phyloP scores from a whole-genome alignment of 2,113 vertebrate species.

The Illadopsis cleaveri region DNA sequence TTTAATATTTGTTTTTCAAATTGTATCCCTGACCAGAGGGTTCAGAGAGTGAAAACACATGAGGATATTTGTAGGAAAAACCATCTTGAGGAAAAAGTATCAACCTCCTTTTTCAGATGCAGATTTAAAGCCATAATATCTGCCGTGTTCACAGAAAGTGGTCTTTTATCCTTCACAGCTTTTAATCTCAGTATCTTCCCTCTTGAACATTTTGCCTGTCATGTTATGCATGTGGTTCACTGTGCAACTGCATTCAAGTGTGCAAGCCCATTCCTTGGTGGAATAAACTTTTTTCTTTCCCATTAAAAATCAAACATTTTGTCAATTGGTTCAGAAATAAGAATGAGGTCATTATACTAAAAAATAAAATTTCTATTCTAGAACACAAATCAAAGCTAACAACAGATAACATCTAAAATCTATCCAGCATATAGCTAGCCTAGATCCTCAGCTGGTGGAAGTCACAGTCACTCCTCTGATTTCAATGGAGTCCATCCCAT shows the following conservation, averaged over 20 bases:
- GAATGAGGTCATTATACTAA: not conserved
- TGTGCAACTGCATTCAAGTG: slow-evolving; percentile 64
- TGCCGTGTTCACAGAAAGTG: not conserved
- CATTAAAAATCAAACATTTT: slow-evolving; percentile 53
- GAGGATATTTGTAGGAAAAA: not conserved
- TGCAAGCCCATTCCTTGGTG: slow-evolving; percentile 51
- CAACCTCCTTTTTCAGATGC: slow-evolving; percentile 13
- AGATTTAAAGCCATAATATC: slow-evolving; percentile 57
- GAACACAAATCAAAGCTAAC: slow-evolving; percentile 1
- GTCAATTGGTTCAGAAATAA: slow-evolving; percentile 49
- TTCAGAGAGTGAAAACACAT: not conserved
- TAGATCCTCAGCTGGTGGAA: not conserved
- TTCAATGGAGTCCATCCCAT: not conserved
- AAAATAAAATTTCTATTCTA: not conserved
- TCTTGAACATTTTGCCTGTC: slow-evolving; percentile 42
- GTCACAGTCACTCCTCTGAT: not conserved
- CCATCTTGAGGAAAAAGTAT: not conserved
- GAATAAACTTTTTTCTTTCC: slow-evolving; percentile 56
- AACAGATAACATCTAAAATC: slow-evolving; percentile 25
- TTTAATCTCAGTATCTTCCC: slow-evolving; percentile 36
- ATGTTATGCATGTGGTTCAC: slow-evolving; percentile 43
- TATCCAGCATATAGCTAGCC: not conserved
- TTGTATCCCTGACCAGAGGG: not conserved
- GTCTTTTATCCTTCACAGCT: not conserved
- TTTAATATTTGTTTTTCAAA: not conserved